phyloP scores from a whole-genome alignment of 2,888 invertebrate genomes.

The Quadriops clusia region DNA sequence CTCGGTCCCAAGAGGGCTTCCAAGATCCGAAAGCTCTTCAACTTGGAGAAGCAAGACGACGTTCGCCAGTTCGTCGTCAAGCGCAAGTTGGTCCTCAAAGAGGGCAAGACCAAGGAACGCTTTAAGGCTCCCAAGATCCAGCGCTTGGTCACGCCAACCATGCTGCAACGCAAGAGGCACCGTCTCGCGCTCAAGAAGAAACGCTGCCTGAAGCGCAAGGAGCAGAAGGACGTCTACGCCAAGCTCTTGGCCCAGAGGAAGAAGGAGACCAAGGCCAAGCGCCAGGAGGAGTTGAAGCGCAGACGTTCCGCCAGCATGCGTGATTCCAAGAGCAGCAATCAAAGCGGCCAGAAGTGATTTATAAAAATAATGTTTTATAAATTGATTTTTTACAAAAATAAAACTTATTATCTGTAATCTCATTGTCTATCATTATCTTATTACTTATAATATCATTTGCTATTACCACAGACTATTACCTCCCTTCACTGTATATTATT shows the following conservation, averaged over 20 bases:
- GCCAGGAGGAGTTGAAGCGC: constrained; percentile 69
- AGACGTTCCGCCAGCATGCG: constrained; percentile 75
- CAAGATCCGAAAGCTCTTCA: constrained; percentile 93
- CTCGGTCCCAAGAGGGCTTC: constrained; percentile 96
- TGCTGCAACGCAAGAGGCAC: constrained; percentile 81
- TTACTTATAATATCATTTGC: too few species aligned
- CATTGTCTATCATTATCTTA: too few species aligned
- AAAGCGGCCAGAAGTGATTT: constrained; percentile 44
- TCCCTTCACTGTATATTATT: too few species aligned
- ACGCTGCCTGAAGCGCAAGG: constrained; percentile 68
- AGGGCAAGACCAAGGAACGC: constrained; percentile 64
- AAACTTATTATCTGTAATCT: too few species aligned
- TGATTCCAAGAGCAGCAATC: constrained; percentile 73
- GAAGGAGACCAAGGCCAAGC: constrained; percentile 77
- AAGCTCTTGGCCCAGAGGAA: constrained; percentile 84
- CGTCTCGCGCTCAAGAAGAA: constrained; percentile 79
- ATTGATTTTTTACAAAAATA: too few species aligned
- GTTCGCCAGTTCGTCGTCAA: constrained; percentile 95
- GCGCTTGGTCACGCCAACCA: constrained; percentile 83
- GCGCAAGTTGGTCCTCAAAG: constrained; percentile 74
- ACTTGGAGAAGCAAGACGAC: constrained; percentile 92
- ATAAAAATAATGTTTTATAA: too few species aligned
- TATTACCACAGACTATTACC: too few species aligned
- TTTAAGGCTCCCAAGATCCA: constrained; percentile 91
- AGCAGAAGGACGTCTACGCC: constrained; percentile 82